Base-by-base conservation (phyloP, 1,140 invertebrate genomes). In the Drosophila nebulosa region DNA sequence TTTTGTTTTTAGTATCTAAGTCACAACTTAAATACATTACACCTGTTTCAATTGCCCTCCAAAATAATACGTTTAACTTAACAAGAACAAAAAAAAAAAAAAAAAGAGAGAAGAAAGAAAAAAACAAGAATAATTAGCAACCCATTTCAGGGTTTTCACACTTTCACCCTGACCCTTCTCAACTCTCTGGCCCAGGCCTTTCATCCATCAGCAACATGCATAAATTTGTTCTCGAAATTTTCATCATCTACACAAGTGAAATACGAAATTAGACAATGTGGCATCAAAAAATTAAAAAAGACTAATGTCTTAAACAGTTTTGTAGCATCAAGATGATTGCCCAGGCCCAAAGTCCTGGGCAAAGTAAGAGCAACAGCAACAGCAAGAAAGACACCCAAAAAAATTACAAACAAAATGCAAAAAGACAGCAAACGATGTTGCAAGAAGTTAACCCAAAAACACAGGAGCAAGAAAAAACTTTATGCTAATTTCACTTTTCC, bases 401-500 rank as follows among this genome's bases (percentile, higher is more conserved):
- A 69, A 78, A 81, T 81, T 81, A 77, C 74, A 70, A 72, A 60
- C 39, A 51, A 67, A 75, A 79, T 58, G 42, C 50, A 64, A 71
- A 71, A 67, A 61, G 77, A 79, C 76, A 67, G 63, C 62, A 55
- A 51, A 64, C 27, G 61, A 58, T 55, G 64, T 60, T 65, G 57
- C 57, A 74, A 74, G 69, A 78, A 78, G 74, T 70, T 78, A 51
- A 55, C 62, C 72, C 66, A 64, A 71, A 69, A 72, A 69, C 53
- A 58, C 52, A 63, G 32, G 64, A 59, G 39, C 63, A 59, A 46
- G 60, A 67, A 74, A 16, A 59, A 71, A 85, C 69, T 77, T 85
- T 85, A 85, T 85, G 80, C 80, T 85, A 85, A 85, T 85, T 85
- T 85, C 77, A 85, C 80, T 85, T 85, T 85, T 79, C 73, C 74